phyloP scores from a whole-genome alignment of 2,113 vertebrate species.

The Neofelis nebulosa region DNA sequence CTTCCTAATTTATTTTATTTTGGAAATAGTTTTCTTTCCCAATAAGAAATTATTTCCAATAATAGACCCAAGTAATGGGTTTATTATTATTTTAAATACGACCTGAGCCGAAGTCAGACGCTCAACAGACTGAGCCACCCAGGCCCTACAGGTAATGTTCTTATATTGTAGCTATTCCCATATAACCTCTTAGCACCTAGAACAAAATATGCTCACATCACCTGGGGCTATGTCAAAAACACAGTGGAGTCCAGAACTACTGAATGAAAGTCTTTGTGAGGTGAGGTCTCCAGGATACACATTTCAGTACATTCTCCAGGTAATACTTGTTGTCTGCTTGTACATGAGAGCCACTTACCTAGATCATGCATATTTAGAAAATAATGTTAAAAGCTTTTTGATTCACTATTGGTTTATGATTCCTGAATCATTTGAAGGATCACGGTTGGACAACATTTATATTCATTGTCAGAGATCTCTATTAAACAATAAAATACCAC shows the following conservation, averaged over 20 bases:
- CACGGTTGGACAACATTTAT: background rate
- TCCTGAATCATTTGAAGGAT: background rate
- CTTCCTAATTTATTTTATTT: background rate
- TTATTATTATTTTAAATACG: background rate
- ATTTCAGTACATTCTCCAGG: background rate
- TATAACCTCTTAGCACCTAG: background rate
- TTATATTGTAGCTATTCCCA: background rate
- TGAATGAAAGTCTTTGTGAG: background rate
- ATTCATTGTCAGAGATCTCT: background rate
- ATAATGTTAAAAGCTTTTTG: background rate
- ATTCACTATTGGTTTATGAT: background rate
- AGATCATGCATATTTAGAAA: background rate
- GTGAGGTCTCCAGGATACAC: background rate
- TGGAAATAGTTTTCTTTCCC: background rate
- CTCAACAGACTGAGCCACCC: background rate
- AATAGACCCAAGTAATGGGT: background rate
- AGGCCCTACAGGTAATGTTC: background rate
- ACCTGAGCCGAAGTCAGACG: background rate
- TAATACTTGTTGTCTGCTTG: background rate
- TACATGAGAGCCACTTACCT: background rate
- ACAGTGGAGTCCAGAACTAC: background rate
- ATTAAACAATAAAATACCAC: conserved; percentile 1
- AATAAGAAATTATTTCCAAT: background rate
- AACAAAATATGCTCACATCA: background rate
- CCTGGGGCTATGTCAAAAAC: background rate